Percentiles rank a stretch among this genome's conserved stretches.
Conservation (phyloP, 2,888 invertebrate species). For the Rhyacophila evoluta region DNA sequence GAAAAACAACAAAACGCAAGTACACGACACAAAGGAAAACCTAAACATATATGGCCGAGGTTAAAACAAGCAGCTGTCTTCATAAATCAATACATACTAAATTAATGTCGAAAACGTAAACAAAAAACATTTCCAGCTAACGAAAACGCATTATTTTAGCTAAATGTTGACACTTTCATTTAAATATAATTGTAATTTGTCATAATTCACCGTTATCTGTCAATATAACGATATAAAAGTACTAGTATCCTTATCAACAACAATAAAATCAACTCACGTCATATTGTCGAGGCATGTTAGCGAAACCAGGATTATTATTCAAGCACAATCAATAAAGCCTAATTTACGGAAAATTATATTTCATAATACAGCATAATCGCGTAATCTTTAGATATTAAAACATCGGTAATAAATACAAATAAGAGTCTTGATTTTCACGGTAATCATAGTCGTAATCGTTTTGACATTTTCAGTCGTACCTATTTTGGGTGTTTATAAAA, state of each 20-base stretch:
- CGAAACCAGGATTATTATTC: background rate
- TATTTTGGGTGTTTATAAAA: constrained; percentile 11
- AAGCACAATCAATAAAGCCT: background rate
- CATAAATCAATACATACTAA: constrained; percentile 33
- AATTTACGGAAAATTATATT: background rate
- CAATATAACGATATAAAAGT: background rate
- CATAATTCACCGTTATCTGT: background rate
- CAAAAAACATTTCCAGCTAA: constrained; percentile 29
- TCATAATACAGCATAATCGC: too few relatives aligned
- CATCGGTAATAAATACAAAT: too few relatives aligned
- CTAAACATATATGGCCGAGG: constrained; percentile 20
- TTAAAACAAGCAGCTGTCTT: constrained; percentile 25
- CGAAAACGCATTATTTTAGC: background rate
- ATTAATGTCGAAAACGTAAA: constrained; percentile 46
- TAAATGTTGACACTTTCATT: too few relatives aligned
- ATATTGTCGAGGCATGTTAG: background rate
- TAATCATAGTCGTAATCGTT: background rate
- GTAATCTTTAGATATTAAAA: too few relatives aligned
- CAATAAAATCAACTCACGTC: background rate
- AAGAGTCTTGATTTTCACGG: too few relatives aligned
- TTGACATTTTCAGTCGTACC: background rate
- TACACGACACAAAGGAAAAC: constrained; percentile 8
- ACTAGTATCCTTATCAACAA: background rate
- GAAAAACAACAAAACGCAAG: too few relatives aligned
- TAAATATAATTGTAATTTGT: background rate